These are phyloP conservation scores for Mantis religiosa DNA, from an alignment of 2,888 invertebrate species.

Conservation along the genomic window DNA sequence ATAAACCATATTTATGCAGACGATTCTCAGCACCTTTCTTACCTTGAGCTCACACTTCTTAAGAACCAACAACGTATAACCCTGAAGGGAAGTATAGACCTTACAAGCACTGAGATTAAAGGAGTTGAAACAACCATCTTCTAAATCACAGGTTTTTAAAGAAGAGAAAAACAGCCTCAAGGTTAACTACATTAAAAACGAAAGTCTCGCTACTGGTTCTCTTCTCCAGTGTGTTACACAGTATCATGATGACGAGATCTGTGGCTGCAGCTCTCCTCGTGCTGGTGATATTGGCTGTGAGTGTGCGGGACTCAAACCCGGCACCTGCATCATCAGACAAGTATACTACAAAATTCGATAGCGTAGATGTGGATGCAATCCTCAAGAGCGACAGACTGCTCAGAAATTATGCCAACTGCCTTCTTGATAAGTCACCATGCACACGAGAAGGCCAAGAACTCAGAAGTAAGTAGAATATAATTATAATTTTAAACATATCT, in stretches of 20 bases:
- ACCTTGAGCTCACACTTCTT: not conserved
- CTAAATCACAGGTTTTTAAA: not conserved
- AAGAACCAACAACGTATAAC: not conserved
- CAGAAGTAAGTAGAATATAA: constrained; percentile 50
- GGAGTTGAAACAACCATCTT: not conserved
- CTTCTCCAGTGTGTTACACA: not conserved
- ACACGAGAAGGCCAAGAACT: constrained; percentile 47
- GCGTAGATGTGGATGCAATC: constrained; percentile 36
- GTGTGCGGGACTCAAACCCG: not conserved
- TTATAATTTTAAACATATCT: too few relatives aligned
- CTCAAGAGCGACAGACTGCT: constrained; percentile 37
- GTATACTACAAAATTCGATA: constrained; percentile 35
- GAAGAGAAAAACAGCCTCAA: not conserved
- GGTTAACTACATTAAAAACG: not conserved
- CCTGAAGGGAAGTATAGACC: not conserved
- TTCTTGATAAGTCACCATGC: constrained; percentile 36
- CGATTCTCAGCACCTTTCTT: not conserved
- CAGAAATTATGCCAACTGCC: constrained; percentile 35
- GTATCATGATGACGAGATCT: not conserved
- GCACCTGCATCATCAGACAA: not conserved
- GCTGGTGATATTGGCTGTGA: not conserved
- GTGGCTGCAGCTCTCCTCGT: not conserved
- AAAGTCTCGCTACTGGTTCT: not conserved
- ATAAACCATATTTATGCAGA: not conserved
- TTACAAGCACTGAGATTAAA: not conserved